Base-by-base conservation (phyloP, 2,888 invertebrate genomes). In the Ectemnius continuus region DNA sequence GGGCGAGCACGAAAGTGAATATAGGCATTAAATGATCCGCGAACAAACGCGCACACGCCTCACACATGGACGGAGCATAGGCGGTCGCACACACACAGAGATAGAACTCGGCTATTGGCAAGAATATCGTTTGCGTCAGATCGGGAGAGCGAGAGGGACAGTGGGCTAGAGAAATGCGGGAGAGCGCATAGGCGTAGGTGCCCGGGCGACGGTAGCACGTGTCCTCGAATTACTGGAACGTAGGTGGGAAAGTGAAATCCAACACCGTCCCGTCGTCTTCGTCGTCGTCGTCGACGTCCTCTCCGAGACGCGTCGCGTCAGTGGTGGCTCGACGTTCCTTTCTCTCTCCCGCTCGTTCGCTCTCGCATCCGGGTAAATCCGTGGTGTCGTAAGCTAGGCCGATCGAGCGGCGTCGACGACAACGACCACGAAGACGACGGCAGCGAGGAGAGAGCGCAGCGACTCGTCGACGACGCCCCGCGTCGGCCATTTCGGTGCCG, bases 401-500 rank as follows among this genome's bases (percentile, higher is more conserved):
- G 67, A 71, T 61, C 60, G 62, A 52, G 8, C 28, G 46, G 2
- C 47, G 62, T 56, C 65, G 71, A 36, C 70, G 66, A 26, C 78
- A 66, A 61, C 60, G 59, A 57, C 64, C 36, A 61, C 70, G 48
- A 67, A 60, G 45, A 68, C 59, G 62, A 65, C 67, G 52, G 64
- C 59, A 59, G 36, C 36, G 73, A 59, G 65, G 68, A 47, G 45
- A 68, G 63, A 23, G 69, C 36, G 57, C 68, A 18, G 23, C 63
- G 59, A 45, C 47, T 52, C 48, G 61, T 70, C 64, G 70, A 65
- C 75, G 76, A 75, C 78, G 80, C 72, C 75, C 65, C 64, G 72
- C 64, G 52, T 16, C 89, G 81, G 88, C 89, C 89, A 89, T 89
- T 82, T 89, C 89, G 85, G 70, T 69, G 79, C 71, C 76, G 78